Base-by-base conservation (phyloP, 2,888 invertebrate genomes). In the Bembecia ichneumoniformis region DNA sequence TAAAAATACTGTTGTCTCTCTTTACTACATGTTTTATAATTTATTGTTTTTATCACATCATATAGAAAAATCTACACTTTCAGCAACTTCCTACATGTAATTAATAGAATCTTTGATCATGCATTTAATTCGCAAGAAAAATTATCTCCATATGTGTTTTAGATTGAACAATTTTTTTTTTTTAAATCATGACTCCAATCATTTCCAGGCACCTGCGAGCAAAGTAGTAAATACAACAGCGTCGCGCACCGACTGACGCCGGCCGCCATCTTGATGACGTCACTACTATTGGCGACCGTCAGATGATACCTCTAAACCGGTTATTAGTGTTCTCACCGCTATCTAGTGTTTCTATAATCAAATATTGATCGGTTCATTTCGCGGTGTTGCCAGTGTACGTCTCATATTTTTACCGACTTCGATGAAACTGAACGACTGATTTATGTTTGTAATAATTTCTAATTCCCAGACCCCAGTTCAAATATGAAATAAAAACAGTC, bases 161-260 rank as follows among this genome's bases (percentile, higher is more conserved):
- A 28, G 1, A 5, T 20, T 5, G 20, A 20, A n/a, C 5, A 20
- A 20, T 20, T 5, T 28, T 40, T 40, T 40, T 40, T 10, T 40
- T n/a, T 13, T n/a, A n/a, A n/a, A n/a, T n/a, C n/a, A n/a, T n/a
- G n/a, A n/a, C n/a, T n/a, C n/a, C n/a, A n/a, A n/a, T 44, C 7
- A 49, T 35, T 60, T 63, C 0, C 71, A 88, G 88, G 87, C 1
- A 88, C 87, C 0, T 88, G 88, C 59, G 87, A 86, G 55, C 88
- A 88, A 55, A 87, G 79, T 67, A 86, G 86, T 65, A 69, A 83
- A 53, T 87, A 78, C 70, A 86, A 79, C 68, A 84, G 86, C 58
- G 45, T 53, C 2, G 69, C 71, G n/a, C n/a, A 36, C 3, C 62
- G 69, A 1, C 45, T 57, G 15, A 50, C 61, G 47, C 63, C 58